phyloP scores from a whole-genome alignment of 1,140 invertebrate species.

The Bombus cullumanus region DNA sequence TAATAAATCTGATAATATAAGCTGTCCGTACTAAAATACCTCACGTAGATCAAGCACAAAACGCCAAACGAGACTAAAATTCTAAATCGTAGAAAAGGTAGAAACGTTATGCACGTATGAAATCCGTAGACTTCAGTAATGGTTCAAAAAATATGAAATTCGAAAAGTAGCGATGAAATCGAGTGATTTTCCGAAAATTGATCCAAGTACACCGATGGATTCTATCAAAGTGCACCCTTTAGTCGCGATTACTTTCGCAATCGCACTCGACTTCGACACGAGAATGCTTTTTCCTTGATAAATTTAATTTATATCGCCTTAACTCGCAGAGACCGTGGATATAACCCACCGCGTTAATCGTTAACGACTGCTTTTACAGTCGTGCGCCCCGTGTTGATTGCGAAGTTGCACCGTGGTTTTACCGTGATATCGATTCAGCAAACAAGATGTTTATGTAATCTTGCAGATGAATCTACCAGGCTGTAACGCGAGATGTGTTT shows the following conservation, averaged over 20 bases:
- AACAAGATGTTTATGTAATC: constrained; percentile 7
- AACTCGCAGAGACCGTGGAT: not conserved
- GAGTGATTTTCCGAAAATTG: constrained; percentile 23
- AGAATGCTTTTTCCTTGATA: constrained; percentile 69
- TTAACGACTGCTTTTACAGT: constrained; percentile 39
- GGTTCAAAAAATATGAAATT: not conserved
- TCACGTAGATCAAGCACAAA: constrained; percentile 9
- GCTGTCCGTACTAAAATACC: not conserved
- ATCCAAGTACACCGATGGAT: constrained; percentile 45
- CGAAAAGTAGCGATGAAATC: constrained; percentile 17
- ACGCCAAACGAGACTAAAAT: constrained; percentile 3
- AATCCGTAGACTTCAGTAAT: not conserved
- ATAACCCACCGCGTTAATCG: constrained; percentile 34
- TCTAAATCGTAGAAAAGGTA: not conserved
- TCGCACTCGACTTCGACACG: constrained; percentile 49
- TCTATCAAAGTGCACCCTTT: constrained; percentile 35
- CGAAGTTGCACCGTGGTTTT: not conserved
- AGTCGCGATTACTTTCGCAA: constrained; percentile 18
- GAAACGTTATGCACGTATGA: not conserved
- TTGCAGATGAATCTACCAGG: not conserved
- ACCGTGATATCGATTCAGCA: constrained; percentile 19
- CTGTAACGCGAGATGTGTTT: not conserved
- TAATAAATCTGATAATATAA: constrained; percentile 21
- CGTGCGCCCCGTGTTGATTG: not conserved
- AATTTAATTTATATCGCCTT: constrained; percentile 68